A percentile compares a stretch with the other conserved stretches of the same genome.
Evolutionary conservation across 2,797 vertebrate species (phyloP).

Genomic region (Thalassophryne amazonica): DNA sequence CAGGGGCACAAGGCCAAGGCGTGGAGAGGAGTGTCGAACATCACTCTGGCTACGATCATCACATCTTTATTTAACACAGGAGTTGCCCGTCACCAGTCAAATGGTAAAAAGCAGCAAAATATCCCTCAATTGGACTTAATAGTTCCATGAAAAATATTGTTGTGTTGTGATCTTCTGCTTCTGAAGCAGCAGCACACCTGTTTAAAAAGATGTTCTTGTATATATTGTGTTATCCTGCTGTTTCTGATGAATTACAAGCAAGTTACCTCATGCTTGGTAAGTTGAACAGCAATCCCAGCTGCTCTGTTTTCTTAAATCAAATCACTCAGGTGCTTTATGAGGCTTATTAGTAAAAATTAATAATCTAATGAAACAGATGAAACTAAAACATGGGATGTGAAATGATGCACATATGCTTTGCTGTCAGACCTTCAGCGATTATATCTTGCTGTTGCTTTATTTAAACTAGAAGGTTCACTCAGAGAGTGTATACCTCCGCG

Average conservation of each 20-base stretch:
- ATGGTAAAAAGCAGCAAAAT: constrained; percentile 11
- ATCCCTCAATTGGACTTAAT: neutral
- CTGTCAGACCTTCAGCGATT: neutral
- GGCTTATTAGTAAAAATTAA: neutral
- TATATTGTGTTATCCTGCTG: neutral
- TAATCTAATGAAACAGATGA: neutral
- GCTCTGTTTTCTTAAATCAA: constrained; percentile 12
- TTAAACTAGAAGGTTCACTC: no score
- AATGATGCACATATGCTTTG: neutral
- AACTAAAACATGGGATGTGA: constrained; percentile 1
- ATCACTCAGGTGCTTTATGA: constrained; percentile 17
- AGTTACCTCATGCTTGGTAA: constrained; percentile 5
- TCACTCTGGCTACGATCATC: constrained; percentile 32
- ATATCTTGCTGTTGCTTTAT: neutral
- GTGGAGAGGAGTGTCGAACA: constrained; percentile 33
- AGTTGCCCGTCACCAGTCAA: constrained; percentile 23
- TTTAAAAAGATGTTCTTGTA: neutral
- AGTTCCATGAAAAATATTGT: constrained; percentile 7
- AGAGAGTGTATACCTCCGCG: no score
- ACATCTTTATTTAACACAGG: constrained; percentile 38
- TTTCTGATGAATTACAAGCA: constrained; percentile 15
- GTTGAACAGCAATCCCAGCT: constrained; percentile 7
- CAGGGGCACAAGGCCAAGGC: constrained; percentile 31
- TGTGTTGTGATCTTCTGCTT: neutral
- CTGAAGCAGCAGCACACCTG: neutral